A percentile compares a stretch with the other conserved stretches of the same genome.
Conservation (phyloP, 2,113 vertebrate species). For the Glaucomys volans region DNA sequence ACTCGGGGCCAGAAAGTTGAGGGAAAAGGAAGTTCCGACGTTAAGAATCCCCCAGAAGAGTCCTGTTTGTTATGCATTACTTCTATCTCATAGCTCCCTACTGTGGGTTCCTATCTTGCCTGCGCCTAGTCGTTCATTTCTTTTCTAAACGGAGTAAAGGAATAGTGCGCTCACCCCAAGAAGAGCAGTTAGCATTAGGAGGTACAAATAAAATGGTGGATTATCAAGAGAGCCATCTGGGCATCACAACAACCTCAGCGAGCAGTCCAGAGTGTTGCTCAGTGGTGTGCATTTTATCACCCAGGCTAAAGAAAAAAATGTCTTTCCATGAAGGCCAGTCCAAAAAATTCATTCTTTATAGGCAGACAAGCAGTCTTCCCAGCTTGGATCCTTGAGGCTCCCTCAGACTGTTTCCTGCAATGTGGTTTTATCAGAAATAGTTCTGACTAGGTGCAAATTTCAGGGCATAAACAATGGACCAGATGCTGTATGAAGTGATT, state of each 20-base stretch:
- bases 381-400: neutral
- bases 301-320: neutral
- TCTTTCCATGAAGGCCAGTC: neutral
- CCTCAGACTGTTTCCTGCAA: neutral
- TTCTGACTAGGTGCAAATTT: conserved; percentile 12
- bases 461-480: neutral
- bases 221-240: neutral
- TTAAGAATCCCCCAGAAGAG: conserved; percentile 13
- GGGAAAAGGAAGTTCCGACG: neutral
- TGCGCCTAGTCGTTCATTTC: conserved; percentile 33
- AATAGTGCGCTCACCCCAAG: neutral
- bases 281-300: neutral
- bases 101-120: neutral
- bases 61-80: neutral
- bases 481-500: neutral
- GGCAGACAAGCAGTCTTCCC: conserved; percentile 2
- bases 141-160: neutral
- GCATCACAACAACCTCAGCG: neutral
- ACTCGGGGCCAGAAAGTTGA: neutral
- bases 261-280: neutral
- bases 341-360: conserved; percentile 1
- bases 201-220: neutral
- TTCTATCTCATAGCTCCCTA: neutral
- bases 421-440: conserved; percentile 19
- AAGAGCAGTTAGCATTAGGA: neutral